Evolutionary conservation across 2,113 vertebrate genomes (phyloP).

Genomic region (Tor tambroides): DNA sequence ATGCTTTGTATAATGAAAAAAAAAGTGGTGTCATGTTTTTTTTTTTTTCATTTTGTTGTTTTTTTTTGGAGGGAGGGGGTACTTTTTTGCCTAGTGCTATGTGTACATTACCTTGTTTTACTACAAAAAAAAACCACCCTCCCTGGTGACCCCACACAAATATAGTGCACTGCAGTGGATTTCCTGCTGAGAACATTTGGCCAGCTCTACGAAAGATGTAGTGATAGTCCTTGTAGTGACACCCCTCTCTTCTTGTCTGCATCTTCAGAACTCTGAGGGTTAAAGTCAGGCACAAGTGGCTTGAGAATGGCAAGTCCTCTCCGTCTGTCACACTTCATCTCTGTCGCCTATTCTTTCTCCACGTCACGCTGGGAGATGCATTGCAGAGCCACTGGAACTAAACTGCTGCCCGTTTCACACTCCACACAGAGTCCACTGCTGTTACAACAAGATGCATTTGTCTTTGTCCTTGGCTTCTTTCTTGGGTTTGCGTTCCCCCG

Average conservation of each 20-base stretch:
- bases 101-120: slow-evolving; percentile 57
- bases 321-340: slow-evolving; percentile 8
- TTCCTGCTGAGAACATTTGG: slow-evolving; percentile 83
- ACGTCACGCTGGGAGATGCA: slow-evolving; percentile 64
- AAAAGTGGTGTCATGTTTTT: slow-evolving; percentile 69
- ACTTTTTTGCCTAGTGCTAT: slow-evolving; percentile 60
- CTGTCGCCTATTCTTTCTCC: background rate
- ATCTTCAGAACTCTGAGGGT: slow-evolving; percentile 66
- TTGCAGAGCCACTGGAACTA: slow-evolving; percentile 67
- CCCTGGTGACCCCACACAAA: slow-evolving; percentile 74
- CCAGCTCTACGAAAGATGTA: slow-evolving; percentile 80
- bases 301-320: slow-evolving; percentile 82
- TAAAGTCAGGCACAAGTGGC: slow-evolving; percentile 95
- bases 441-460: slow-evolving; percentile 94
- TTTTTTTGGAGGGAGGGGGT: slow-evolving; percentile 56
- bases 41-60: slow-evolving; percentile 56
- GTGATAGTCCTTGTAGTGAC: slow-evolving; percentile 67
- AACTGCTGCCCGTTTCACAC: slow-evolving; percentile 56
- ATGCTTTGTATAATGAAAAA: slow-evolving; percentile 34
- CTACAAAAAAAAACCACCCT: slow-evolving; percentile 81
- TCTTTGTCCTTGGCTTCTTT: slow-evolving; percentile 90
- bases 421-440: slow-evolving; percentile 58
- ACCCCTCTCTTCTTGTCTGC: slow-evolving; percentile 73
- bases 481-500: slow-evolving; percentile 90
- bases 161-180: slow-evolving; percentile 73